Evolutionary conservation across 2,797 vertebrate genomes (phyloP).

Genomic region (Naso thynnoides): DNA sequence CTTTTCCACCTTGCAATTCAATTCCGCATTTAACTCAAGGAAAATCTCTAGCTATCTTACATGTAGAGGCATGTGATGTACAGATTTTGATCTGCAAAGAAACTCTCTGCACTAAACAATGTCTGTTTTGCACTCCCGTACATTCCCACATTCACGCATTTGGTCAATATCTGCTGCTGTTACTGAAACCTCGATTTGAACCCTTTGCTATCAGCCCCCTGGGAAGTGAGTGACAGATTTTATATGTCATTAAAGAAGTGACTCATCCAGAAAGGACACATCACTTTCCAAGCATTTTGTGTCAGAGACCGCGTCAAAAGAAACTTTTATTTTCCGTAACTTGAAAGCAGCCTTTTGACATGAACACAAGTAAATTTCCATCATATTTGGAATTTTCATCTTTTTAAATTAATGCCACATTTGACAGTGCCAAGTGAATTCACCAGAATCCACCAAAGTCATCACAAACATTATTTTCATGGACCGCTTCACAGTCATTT

Average conservation of each 20-base stretch:
- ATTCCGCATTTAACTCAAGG: neutral
- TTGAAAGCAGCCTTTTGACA: slow-evolving; percentile 47
- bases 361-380: slow-evolving; percentile 44
- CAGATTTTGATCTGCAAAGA: no score
- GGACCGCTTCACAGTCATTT: slow-evolving; percentile 49
- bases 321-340: slow-evolving; percentile 58
- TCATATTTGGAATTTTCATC: slow-evolving; percentile 43
- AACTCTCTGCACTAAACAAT: neutral
- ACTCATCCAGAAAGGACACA: slow-evolving; percentile 68
- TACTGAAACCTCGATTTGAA: slow-evolving; percentile 65
- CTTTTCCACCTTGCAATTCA: no score
- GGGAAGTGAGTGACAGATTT: slow-evolving; percentile 62
- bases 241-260: slow-evolving; percentile 52
- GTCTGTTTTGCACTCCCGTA: neutral
- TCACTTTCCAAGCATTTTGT: slow-evolving; percentile 47
- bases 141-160: slow-evolving; percentile 15
- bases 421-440: slow-evolving; percentile 57
- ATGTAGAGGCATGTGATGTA: neutral
- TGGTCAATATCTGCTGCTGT: slow-evolving; percentile 40
- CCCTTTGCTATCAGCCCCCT: slow-evolving; percentile 49
- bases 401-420: slow-evolving; percentile 44
- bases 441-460: slow-evolving; percentile 48
- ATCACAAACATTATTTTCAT: slow-evolving; percentile 49
- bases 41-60: no score
- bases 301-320: slow-evolving; percentile 43